Evolutionary conservation across 2,797 vertebrate species (phyloP).

Genomic region (Limosa lapponica): DNA sequence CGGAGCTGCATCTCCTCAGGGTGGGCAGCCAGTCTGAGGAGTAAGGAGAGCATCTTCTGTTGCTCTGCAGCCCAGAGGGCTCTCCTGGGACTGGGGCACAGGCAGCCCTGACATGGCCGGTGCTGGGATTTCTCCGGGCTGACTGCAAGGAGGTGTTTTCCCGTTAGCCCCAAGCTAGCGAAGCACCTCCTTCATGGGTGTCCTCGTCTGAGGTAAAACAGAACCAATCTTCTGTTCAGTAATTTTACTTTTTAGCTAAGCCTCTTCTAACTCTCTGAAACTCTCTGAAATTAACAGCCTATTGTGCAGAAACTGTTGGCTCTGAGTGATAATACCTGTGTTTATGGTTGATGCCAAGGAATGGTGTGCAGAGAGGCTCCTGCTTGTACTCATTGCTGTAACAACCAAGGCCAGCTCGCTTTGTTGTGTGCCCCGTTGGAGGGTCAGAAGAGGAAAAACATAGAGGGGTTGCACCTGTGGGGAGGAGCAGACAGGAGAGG

Average conservation of each 20-base stretch:
- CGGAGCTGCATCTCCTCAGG: fast-evolving
- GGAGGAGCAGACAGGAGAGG: background rate
- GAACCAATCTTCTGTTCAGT: background rate
- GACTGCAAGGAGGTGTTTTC: constrained; percentile 16
- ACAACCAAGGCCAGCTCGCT: background rate
- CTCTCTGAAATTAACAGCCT: background rate
- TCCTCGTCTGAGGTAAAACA: background rate
- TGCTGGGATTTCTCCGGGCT: constrained; percentile 8
- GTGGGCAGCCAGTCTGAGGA: background rate
- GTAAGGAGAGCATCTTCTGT: constrained; percentile 17
- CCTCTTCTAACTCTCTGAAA: background rate
- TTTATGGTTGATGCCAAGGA: background rate
- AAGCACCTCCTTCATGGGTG: background rate
- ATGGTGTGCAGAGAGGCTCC: background rate
- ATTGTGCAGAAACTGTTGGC: background rate
- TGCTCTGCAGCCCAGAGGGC: background rate
- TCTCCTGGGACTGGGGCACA: constrained; percentile 15
- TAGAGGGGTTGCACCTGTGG: background rate
- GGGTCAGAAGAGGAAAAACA: background rate
- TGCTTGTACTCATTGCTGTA: background rate
- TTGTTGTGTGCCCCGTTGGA: background rate
- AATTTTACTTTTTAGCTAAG: background rate
- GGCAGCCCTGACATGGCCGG: background rate
- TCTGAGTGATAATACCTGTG: background rate
- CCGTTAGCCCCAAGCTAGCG: background rate